Percentiles rank a stretch among this genome's conserved stretches.
phyloP scores from a whole-genome alignment of 2,888 invertebrate species.

The Oxycera nigricornis region DNA sequence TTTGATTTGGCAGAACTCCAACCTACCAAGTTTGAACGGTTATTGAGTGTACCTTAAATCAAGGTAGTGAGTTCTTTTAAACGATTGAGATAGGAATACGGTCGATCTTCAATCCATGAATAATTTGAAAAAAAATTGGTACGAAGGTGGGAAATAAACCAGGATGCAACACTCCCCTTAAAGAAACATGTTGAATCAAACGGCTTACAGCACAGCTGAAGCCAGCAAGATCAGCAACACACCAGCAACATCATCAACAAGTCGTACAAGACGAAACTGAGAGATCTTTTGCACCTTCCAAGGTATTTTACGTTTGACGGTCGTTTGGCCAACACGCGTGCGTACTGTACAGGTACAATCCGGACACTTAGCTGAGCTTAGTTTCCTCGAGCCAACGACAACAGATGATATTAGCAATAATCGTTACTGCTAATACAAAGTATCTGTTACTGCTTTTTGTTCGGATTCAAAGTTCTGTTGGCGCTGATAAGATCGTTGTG shows the following conservation, averaged over 20 bases:
- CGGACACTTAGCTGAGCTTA: slow-evolving; percentile 11
- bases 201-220: slow-evolving; percentile 27
- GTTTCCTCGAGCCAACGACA: slow-evolving; percentile 4
- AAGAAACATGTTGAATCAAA: slow-evolving; percentile 20
- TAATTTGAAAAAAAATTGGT: no score
- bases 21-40: no score
- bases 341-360: slow-evolving; percentile 23
- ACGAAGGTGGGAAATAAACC: no score
- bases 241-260: slow-evolving; percentile 32
- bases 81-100: no score
- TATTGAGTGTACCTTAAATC: no score
- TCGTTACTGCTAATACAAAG: neutral
- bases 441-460: neutral
- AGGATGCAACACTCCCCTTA: slow-evolving; percentile 18
- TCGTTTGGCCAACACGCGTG: slow-evolving; percentile 61
- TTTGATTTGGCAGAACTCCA: no score
- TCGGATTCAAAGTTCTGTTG: neutral
- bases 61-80: no score
- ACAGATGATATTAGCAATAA: neutral
- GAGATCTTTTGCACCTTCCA: slow-evolving; percentile 49
- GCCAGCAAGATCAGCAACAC: slow-evolving; percentile 12
- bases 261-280: slow-evolving; percentile 36
- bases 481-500: neutral
- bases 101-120: no score
- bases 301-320: slow-evolving; percentile 62